Base-by-base conservation (phyloP, 2,888 invertebrate species). In the Xylophagus ater region DNA sequence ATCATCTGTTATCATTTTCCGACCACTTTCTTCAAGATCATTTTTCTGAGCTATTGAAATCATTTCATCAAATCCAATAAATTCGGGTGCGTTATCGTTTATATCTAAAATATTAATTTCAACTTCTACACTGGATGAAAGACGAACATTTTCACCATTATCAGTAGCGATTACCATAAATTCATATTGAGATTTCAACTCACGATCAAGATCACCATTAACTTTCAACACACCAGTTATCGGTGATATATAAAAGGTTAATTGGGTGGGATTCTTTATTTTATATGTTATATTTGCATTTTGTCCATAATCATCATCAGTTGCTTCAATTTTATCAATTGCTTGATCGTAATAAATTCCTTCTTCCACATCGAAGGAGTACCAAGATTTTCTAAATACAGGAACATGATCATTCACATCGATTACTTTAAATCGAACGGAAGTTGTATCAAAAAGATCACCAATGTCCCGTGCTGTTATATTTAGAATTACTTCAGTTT, bases 371-470 rank as follows among this genome's bases (percentile, higher is more conserved):
- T 85, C 81, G 48, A 88, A 89, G 35, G 73, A 80, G 55, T 89
- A 89, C 76, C 79, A 83, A 1, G 83, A 75, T 49, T 84, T 82
- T 49, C 78, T 78, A 48, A 89, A 89, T 46, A 79, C 74, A 0
- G 89, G 89, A 4, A 80, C 75, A 56, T 89, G 86, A 51, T 89
- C 81, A 58, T 89, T 89, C 0, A 88, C 74, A 53, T 86, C 86
- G 51, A 74, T 74, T 1, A 88, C 73, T 34, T 74, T 74, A n/a
- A 89, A 70, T 48, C 79, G 71, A 4, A 88, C 60, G 5, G 75
- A 73, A 2, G 84, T 71, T 36, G 71, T 70, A 49, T 86, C 85
- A 48, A 72, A 73, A 3, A 87, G 60, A 3, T 80, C 81, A 4
- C 81, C 86, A 1, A 76, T 73, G 57, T 90, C 90, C 12, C 72